Percentiles rank a stretch among this genome's conserved stretches.
phyloP scores from a whole-genome alignment of 1,140 invertebrate species.

The Battus philenor region DNA sequence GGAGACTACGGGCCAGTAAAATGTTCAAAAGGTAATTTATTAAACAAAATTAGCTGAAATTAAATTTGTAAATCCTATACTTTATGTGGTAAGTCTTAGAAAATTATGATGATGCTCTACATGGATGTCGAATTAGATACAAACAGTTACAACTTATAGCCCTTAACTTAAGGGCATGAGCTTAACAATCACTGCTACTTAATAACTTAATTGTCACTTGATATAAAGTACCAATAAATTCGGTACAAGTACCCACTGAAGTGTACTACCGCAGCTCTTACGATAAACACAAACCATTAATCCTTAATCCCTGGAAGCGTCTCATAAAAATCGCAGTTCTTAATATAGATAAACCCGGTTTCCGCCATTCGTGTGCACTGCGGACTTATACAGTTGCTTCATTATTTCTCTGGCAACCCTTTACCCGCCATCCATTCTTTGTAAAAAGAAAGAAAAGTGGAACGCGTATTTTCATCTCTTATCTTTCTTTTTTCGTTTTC shows the following conservation, averaged over 20 bases:
- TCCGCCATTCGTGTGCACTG: not conserved
- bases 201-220: no score
- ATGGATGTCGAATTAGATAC: not conserved
- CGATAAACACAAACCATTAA: not conserved
- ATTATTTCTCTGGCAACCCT: conserved; percentile 47
- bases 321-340: not conserved
- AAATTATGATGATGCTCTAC: no score
- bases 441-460: conserved; percentile 46
- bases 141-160: no score
- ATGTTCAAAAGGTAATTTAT: no score
- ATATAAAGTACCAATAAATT: no score
- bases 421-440: conserved; percentile 33
- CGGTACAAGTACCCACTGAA: no score
- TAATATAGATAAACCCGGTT: conserved; percentile 1
- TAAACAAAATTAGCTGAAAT: no score
- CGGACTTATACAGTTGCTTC: conserved; percentile 26
- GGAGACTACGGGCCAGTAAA: no score
- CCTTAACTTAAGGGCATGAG: no score
- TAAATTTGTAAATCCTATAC: no score
- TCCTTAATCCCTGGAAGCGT: not conserved
- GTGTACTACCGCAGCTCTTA: not conserved
- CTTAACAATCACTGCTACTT: not conserved
- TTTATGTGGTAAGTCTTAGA: no score
- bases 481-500: conserved; percentile 34
- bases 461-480: conserved; percentile 38